Percentiles rank a stretch among this genome's conserved stretches.
phyloP scores from a whole-genome alignment of 1,140 invertebrate species.

The Plectrocnemia conspersa region DNA sequence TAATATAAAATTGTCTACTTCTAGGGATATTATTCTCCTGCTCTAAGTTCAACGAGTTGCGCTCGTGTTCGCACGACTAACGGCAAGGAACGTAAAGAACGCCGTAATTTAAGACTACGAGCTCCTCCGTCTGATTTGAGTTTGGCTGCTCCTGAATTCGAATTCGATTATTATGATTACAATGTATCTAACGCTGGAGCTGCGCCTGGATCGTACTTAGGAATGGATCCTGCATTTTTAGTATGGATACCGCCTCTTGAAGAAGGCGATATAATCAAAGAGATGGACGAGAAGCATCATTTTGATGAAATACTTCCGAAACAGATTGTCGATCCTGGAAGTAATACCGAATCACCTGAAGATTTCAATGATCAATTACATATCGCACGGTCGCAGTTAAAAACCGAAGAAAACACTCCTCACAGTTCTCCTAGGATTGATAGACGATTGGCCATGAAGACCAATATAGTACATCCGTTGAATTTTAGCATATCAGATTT shows the following conservation, averaged over 20 bases:
- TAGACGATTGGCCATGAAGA: constrained; percentile 42
- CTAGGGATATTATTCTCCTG: constrained; percentile 67
- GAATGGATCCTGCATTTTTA: constrained; percentile 81
- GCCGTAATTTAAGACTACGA: constrained; percentile 56
- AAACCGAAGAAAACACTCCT: constrained; percentile 39
- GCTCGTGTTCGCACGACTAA: constrained; percentile 60
- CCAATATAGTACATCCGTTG: constrained; percentile 48
- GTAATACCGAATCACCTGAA: constrained; percentile 52
- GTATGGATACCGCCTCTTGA: constrained; percentile 81
- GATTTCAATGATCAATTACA: constrained; percentile 37
- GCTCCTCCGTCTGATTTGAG: constrained; percentile 72
- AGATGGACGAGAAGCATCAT: constrained; percentile 23
- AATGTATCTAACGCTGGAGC: constrained; percentile 74
- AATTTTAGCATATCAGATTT: constrained; percentile 44
- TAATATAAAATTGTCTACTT: constrained; percentile 30
- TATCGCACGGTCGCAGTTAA: constrained; percentile 33
- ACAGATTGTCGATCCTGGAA: constrained; percentile 50
- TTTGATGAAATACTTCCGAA: constrained; percentile 49
- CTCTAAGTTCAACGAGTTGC: constrained; percentile 54
- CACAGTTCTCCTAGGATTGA: constrained; percentile 44
- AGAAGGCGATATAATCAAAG: constrained; percentile 43
- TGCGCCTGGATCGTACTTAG: constrained; percentile 72
- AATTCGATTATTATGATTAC: constrained; percentile 86
- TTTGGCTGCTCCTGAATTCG: constrained; percentile 67
- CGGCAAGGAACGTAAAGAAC: constrained; percentile 73